These are phyloP conservation scores for Apocrypta bakeri DNA, from an alignment of 1,140 invertebrate genomes.

Conservation along the genomic window DNA sequence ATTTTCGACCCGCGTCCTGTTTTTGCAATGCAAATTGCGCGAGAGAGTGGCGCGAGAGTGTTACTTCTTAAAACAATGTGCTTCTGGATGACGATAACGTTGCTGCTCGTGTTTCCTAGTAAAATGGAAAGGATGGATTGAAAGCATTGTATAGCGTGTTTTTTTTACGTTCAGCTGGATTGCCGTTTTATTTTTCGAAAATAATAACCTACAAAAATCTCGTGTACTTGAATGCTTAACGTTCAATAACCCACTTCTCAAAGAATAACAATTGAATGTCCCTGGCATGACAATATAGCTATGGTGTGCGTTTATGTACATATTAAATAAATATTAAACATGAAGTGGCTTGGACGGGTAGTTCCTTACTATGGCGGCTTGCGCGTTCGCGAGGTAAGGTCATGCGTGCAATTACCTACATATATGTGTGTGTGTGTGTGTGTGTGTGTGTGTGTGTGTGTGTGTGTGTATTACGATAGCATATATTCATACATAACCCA, in stretches of 20 bases:
- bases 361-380: not conserved
- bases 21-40: constrained; percentile 17
- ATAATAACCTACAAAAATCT: too few relatives aligned
- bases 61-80: constrained; percentile 24
- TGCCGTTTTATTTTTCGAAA: too few relatives aligned
- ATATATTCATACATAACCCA: not conserved
- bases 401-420: too few relatives aligned
- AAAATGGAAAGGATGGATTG: not conserved
- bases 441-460: too few relatives aligned
- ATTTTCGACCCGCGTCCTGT: not conserved
- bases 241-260: too few relatives aligned
- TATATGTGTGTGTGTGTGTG: too few relatives aligned
- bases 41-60: not conserved
- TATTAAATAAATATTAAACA: not conserved
- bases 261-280: too few relatives aligned
- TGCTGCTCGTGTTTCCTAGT: not conserved
- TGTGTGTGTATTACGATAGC: not conserved
- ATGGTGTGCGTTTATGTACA: too few relatives aligned
- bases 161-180: too few relatives aligned
- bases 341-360: constrained; percentile 29
- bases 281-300: too few relatives aligned
- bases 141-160: too few relatives aligned
- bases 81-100: not conserved
- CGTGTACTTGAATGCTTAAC: too few relatives aligned
- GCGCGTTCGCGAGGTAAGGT: constrained; percentile 23